Evolutionary conservation across 2,888 invertebrate genomes (phyloP).

Genomic region (Listrodromus nycthemerus): DNA sequence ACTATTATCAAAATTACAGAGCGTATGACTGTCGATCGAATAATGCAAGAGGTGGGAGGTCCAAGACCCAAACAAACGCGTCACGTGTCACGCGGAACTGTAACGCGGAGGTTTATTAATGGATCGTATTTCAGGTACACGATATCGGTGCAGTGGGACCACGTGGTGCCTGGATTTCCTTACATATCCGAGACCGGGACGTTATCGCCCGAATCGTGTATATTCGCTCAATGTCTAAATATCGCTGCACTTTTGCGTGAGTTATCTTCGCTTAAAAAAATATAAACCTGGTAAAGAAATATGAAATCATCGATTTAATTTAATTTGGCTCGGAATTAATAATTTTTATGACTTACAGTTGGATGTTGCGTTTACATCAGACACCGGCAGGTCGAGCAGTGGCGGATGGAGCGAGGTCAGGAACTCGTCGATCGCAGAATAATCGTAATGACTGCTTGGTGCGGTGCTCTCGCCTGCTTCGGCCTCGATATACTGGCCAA

Average conservation of each 20-base stretch:
- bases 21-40: slow-evolving; percentile 29
- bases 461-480: slow-evolving; percentile 85
- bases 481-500: slow-evolving; percentile 87
- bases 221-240: slow-evolving; percentile 87
- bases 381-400: slow-evolving; percentile 85
- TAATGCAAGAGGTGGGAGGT: slow-evolving; percentile 13
- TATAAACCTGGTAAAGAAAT: background rate
- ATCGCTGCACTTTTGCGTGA: slow-evolving; percentile 86
- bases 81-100: slow-evolving; percentile 54
- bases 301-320: background rate
- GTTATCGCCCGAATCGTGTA: slow-evolving; percentile 87
- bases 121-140: slow-evolving; percentile 82
- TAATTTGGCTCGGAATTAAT: background rate
- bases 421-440: slow-evolving; percentile 70
- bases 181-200: slow-evolving; percentile 88
- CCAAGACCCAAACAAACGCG: slow-evolving; percentile 2
- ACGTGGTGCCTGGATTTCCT: slow-evolving; percentile 86
- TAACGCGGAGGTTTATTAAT: slow-evolving; percentile 75
- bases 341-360: slow-evolving; percentile 79
- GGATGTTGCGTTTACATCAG: slow-evolving; percentile 86
- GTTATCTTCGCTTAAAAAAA: slow-evolving; percentile 67
- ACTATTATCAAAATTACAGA: slow-evolving; percentile 19
- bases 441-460: slow-evolving; percentile 79
- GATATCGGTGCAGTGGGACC: slow-evolving; percentile 85
- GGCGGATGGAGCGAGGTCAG: slow-evolving; percentile 76